Evolutionary conservation across 2,113 vertebrate species (phyloP), one percentile per base, ranked within the genome.

Genomic region (Poecilia latipinna): DNA sequence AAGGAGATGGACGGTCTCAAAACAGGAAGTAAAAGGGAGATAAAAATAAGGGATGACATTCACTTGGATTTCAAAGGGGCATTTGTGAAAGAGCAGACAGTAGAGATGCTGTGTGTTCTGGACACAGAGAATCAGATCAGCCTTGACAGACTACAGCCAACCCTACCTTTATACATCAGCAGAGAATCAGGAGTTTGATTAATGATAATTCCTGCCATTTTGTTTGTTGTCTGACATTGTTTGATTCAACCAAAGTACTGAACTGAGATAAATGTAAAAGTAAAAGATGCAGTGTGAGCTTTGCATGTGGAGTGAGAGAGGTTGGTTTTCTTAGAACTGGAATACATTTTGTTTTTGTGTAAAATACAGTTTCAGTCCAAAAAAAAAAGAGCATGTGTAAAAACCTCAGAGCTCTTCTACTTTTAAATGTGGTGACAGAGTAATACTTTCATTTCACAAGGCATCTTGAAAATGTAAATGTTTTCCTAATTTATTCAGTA

Each of bases 101-200:
- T 94, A 70, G 95, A 96, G 68, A 95, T 97, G 92, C 94, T 97
- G 75, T 96, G 96, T 24, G 96, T 96, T 92, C 94, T 97, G 88
- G 96, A 97, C 90, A 94, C 96, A 48, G 96, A 96, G 77, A 96
- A 96, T 87, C 96, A 96, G 84, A 88, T 97, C 86, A 94, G 96
- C 76, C 89, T 96, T 61, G 96, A 97, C 77, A 93, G 95, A 87
- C 95, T 97, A 79, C 96, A 97, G 83, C 95, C 96, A 74, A 92
- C 94, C 61, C 93, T 97, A 68, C 96, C 96, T 22, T 94, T 97
- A 87, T 96, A 98, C 91, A 94, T 97, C 92, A 96, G 95, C 88
- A 96, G 96, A 85, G 97, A 98, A 88, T 97, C 97, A 0, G 97
- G 97, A 86, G 97, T 98, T 84, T 98, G 90, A 85, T 85, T 81